Evolutionary conservation across 2,888 invertebrate genomes (phyloP).

Genomic region (Rutpela maculata): DNA sequence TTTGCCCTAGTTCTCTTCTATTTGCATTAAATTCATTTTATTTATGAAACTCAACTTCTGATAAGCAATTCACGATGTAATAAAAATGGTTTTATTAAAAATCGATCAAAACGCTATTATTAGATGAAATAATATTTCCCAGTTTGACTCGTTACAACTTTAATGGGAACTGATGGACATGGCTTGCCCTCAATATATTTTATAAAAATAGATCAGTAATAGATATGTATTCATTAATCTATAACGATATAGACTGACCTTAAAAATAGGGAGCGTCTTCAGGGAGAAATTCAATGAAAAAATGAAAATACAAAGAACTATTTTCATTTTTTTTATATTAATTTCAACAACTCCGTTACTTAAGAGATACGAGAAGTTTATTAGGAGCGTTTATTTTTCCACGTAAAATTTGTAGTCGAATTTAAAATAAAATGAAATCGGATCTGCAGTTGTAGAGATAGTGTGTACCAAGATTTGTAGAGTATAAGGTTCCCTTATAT

Average conservation of each 20-base stretch:
- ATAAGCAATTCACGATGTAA: neutral
- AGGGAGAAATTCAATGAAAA: too few relatives aligned
- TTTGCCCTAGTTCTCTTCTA: neutral
- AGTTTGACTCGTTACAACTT: constrained; percentile 3
- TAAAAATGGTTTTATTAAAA: constrained; percentile 22
- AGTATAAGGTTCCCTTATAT: too few relatives aligned
- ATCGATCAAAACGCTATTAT: constrained; percentile 17
- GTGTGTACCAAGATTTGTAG: too few relatives aligned
- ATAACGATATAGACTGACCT: neutral
- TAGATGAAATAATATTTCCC: neutral
- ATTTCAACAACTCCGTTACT: too few relatives aligned
- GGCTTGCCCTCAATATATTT: neutral
- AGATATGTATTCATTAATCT: neutral
- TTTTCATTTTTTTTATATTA: too few relatives aligned
- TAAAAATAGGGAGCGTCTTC: too few relatives aligned
- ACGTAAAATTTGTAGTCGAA: too few relatives aligned
- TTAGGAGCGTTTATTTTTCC: too few relatives aligned
- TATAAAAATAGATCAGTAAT: neutral
- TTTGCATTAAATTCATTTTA: neutral
- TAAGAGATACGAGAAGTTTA: too few relatives aligned
- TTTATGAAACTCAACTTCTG: neutral
- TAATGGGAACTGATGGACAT: neutral
- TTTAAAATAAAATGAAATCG: too few relatives aligned
- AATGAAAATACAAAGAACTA: too few relatives aligned
- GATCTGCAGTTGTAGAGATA: too few relatives aligned